phyloP scores from a whole-genome alignment of 2,888 invertebrate species.

The Ypsolopha sequella region DNA sequence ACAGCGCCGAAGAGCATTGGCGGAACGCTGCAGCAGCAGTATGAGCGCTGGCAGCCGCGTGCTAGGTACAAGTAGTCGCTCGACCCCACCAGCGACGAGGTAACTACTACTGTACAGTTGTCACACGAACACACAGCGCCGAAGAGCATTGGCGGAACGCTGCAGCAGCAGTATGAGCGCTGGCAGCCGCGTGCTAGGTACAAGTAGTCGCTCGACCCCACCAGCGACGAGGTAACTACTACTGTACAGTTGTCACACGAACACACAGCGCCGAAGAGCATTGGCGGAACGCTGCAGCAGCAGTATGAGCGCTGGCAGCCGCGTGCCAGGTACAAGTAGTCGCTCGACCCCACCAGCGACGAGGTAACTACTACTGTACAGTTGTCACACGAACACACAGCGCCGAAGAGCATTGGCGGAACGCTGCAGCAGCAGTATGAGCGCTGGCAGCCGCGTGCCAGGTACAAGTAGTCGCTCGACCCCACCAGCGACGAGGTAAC shows the following conservation, averaged over 20 bases:
- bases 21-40: conserved; percentile 91
- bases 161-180: conserved; percentile 97
- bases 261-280: conserved; percentile 89
- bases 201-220: conserved; percentile 97
- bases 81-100: conserved; percentile 96
- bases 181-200: conserved; percentile 99
- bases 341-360: conserved; percentile 96
- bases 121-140: conserved; percentile 76
- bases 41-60: conserved; percentile 98
- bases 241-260: too few species aligned
- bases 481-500: too few species aligned
- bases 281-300: conserved; percentile 91
- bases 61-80: conserved; percentile 97
- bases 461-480: too few species aligned
- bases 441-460: too few species aligned
- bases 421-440: too few species aligned
- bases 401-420: too few species aligned
- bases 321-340: conserved; percentile 96
- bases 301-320: too few species aligned
- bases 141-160: conserved; percentile 75
- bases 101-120: too few species aligned
- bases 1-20: conserved; percentile 96
- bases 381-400: too few species aligned
- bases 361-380: too few species aligned
- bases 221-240: conserved; percentile 81